Evolutionary conservation across 37 sponge, comb jelly and placozoan genomes (phyloP), one percentile per base, ranked within the genome.

Genomic region (Crambe crambe): DNA sequence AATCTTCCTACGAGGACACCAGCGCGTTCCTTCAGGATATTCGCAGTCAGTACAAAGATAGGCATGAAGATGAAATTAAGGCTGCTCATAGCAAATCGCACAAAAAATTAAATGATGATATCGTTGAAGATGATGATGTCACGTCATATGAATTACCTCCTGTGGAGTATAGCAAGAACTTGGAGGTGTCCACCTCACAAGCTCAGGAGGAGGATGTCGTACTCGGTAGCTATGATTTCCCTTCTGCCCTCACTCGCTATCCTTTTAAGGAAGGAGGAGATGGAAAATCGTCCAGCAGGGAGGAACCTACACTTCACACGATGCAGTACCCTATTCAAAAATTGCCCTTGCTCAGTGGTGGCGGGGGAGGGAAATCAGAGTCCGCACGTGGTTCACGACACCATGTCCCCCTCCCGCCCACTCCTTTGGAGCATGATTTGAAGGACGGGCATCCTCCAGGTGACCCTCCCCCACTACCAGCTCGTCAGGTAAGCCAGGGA

Each of bases 1-100:
- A 72, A 0, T 85, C 85, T 23, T 27, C 85, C 0, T 85, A 85
- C 31, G 60, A 76, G 25, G 85, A 85, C 42, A 63, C 85, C 21
- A 42, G 21, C 5, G 56, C 65, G n/a, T 61, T 85, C 44, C 70
- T 85, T 1, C 21, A 60, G 23, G 41, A 40, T 6, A 40, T 42
- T 6, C 72, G 36, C 0, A 3, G 20, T 15, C 26, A 38, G 30
- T 31, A 81, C 56, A 73, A 42, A 23, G 63, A 59, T 12, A 59
- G 42, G 22, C 37, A 35, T 25, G 73, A 22, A 1, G 4, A 2
- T 2, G 1, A 31, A 34, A 64, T 35, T 0, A 25, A 25, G 8
- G 61, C 37, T 2, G 34, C n/a, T 18, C 8, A 15, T 10, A 58
- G 6, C 18, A 47, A 3, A 3, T 2, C 25, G 1, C 30, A 35